These are phyloP conservation scores for Metopolophium dirhodum DNA, from an alignment of 1,140 invertebrate species.

Conservation along the genomic window DNA sequence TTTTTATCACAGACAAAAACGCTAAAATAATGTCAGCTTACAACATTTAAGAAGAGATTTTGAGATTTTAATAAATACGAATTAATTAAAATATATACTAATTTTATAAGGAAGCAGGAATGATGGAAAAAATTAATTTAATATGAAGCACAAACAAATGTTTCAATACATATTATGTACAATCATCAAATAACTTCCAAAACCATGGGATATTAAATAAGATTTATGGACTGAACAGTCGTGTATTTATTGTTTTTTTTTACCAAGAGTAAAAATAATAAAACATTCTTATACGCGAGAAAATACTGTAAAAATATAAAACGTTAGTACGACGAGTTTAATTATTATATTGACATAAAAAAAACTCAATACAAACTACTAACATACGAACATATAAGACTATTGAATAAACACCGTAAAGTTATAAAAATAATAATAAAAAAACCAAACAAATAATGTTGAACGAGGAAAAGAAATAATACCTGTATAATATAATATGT, in stretches of 20 bases:
- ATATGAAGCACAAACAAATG: not conserved
- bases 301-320: conserved; percentile 9
- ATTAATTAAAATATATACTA: not conserved
- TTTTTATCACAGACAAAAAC: not conserved
- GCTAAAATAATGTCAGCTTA: not conserved
- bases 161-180: not conserved
- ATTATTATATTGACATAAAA: not conserved
- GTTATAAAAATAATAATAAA: not conserved
- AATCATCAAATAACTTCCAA: not conserved
- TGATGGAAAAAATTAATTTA: not conserved
- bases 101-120: not conserved
- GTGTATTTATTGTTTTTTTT: not conserved
- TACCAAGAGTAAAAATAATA: not conserved
- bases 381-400: not conserved
- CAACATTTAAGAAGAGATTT: not conserved
- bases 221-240: not conserved
- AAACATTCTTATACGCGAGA: not conserved
- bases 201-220: not conserved
- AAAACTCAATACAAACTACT: not conserved
- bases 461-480: not conserved
- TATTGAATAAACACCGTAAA: not conserved
- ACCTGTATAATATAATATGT: not conserved
- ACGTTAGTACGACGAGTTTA: not conserved
- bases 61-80: not conserved
- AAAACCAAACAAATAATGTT: not conserved